Conservation (phyloP, 2,797 vertebrate species). For the Xiphorhynchus erythropygius region DNA sequence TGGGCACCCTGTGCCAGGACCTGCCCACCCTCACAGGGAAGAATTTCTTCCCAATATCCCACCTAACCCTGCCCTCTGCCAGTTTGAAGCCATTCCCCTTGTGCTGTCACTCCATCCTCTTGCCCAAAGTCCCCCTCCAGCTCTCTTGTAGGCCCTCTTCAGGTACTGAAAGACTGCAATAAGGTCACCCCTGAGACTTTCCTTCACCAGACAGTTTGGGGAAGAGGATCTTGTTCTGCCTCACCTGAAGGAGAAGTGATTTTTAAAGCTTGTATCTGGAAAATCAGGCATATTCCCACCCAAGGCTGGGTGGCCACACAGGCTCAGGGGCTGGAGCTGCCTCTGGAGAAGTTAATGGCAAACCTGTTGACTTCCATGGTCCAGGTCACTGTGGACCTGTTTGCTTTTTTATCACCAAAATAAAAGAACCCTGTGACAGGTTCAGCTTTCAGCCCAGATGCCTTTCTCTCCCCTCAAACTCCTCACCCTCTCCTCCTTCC, state of each 20-base stretch:
- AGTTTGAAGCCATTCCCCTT: background rate
- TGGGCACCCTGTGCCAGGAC: background rate
- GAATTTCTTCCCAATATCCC: background rate
- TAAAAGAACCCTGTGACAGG: background rate
- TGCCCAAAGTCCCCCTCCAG: background rate
- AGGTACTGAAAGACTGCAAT: background rate
- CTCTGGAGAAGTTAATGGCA: background rate
- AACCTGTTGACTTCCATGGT: background rate
- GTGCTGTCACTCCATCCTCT: background rate
- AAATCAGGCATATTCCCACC: background rate
- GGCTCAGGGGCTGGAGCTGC: background rate
- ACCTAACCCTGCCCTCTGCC: accelerated
- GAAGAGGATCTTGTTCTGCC: background rate
- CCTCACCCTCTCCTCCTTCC: background rate
- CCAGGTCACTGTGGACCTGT: background rate
- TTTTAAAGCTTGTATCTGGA: background rate
- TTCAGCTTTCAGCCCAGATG: background rate
- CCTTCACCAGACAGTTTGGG: background rate
- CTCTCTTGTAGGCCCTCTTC: no score
- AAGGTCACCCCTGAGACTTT: background rate
- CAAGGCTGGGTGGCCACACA: background rate
- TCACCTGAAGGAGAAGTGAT: background rate
- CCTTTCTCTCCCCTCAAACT: background rate
- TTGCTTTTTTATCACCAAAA: background rate
- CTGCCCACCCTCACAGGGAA: accelerated